These are phyloP conservation scores for Mycteria americana DNA, from an alignment of 2,797 vertebrate species.

Conservation along the genomic window DNA sequence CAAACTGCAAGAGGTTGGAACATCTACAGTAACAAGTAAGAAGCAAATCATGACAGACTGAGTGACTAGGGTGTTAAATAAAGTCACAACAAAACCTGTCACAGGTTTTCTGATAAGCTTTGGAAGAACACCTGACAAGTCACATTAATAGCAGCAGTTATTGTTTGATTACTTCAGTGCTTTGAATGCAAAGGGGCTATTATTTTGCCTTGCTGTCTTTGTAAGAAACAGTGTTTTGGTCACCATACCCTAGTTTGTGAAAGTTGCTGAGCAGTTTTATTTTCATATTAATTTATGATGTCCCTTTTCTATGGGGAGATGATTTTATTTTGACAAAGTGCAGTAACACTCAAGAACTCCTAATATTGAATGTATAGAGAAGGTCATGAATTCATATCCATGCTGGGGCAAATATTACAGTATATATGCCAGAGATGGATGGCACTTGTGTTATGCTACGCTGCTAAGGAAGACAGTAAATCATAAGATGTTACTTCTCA, in stretches of 20 bases:
- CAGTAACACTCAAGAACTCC: neutral
- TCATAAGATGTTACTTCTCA: slow-evolving; percentile 32
- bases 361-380: neutral
- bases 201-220: neutral
- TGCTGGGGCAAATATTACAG: neutral
- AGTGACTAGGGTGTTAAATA: slow-evolving; percentile 25
- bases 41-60: slow-evolving; percentile 14
- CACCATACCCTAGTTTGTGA: neutral
- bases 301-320: neutral
- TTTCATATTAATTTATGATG: neutral
- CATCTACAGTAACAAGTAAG: neutral
- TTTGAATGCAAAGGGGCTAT: neutral
- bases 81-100: slow-evolving; percentile 43
- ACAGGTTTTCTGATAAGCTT: slow-evolving; percentile 22
- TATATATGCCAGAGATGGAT: neutral
- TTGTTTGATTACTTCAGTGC: neutral
- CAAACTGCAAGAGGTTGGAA: slow-evolving; percentile 6
- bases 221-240: neutral
- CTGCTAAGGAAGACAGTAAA: slow-evolving; percentile 11
- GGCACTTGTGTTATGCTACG: neutral
- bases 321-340: slow-evolving; percentile 41
- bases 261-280: neutral
- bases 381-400: slow-evolving; percentile 35
- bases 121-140: slow-evolving; percentile 53
- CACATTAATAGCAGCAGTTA: slow-evolving; percentile 11